Evolutionary conservation across 2,113 vertebrate genomes (phyloP).

Genomic region (Malurus elegans): DNA sequence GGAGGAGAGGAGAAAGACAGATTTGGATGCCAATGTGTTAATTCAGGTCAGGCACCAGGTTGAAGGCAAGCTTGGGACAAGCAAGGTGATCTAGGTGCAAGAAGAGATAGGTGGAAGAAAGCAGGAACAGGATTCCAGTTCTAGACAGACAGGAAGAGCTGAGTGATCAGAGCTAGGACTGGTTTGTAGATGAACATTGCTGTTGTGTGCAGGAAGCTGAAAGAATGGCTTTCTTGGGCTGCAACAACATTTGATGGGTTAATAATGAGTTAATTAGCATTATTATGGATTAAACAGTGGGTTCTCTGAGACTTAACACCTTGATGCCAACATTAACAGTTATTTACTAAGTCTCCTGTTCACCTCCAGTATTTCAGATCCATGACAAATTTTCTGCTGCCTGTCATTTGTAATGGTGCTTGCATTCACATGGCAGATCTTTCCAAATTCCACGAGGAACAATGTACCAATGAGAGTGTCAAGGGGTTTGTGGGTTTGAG

Average conservation of each 20-base stretch:
- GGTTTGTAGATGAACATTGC: neutral
- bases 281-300: neutral
- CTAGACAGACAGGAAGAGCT: neutral
- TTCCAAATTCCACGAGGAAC: neutral
- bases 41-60: neutral
- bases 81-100: neutral
- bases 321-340: neutral
- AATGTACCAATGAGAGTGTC: too few relatives aligned
- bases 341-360: neutral
- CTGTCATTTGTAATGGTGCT: neutral
- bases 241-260: neutral
- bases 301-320: neutral
- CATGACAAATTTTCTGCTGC: neutral
- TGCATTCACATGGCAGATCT: neutral
- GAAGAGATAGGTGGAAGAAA: neutral
- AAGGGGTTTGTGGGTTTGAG: neutral
- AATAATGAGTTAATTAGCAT: neutral
- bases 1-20: neutral
- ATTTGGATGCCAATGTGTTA: neutral
- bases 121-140: neutral
- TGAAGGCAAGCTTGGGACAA: neutral
- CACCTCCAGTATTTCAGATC: neutral
- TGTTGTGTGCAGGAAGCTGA: neutral
- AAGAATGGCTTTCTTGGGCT: neutral
- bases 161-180: neutral